A percentile compares a stretch with the other conserved stretches of the same genome.
Conservation (phyloP, 2,888 invertebrate genomes). For the Micoletzkya japonica region DNA sequence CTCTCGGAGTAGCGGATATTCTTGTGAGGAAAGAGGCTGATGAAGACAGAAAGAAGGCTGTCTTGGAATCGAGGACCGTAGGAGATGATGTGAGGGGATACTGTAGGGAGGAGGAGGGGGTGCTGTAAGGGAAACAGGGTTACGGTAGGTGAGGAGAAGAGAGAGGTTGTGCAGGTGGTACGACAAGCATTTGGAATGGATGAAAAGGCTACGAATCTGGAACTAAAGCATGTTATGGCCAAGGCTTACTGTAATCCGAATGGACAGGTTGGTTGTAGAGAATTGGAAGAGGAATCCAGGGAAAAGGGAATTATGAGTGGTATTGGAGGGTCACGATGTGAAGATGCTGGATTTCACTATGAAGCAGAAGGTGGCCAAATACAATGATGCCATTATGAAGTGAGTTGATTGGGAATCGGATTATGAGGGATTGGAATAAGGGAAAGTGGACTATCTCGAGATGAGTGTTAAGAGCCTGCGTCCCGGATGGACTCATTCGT, state of each 20-base stretch:
- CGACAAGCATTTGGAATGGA: conserved; percentile 68
- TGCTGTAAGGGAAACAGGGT: neutral
- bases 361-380: conserved; percentile 78
- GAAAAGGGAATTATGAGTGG: neutral
- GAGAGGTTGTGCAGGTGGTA: conserved; percentile 67
- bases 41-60: conserved; percentile 70
- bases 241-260: conserved; percentile 59
- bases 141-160: neutral
- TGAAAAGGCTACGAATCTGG: conserved; percentile 68
- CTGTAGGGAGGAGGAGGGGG: neutral
- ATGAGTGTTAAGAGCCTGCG: conserved; percentile 72
- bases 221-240: conserved; percentile 54
- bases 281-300: neutral
- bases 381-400: conserved; percentile 88
- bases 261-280: conserved; percentile 33
- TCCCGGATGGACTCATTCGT: conserved; percentile 81
- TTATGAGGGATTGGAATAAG: conserved; percentile 11
- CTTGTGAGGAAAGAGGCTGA: conserved; percentile 78
- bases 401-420: conserved; percentile 52
- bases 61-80: conserved; percentile 53
- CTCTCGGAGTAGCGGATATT: conserved; percentile 92
- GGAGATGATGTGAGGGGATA: conserved; percentile 45
- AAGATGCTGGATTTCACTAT: conserved; percentile 81
- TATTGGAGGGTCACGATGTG: conserved; percentile 66
- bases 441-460: neutral